Base-by-base conservation (phyloP, 2,797 vertebrate genomes). In the Crenichthys baileyi region DNA sequence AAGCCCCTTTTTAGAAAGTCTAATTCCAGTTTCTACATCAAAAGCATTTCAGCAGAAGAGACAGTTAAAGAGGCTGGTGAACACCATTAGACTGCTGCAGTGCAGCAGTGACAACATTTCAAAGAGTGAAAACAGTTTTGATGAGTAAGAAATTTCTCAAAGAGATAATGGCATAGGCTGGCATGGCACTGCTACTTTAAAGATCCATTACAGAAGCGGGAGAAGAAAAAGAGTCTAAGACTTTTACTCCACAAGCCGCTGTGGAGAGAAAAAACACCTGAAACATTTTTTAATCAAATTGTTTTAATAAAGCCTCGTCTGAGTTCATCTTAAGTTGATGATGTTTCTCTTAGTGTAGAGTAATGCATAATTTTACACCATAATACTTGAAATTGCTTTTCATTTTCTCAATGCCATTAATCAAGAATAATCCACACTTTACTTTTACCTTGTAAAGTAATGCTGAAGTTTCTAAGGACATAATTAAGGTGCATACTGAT, bases 101-200 rank as follows among this genome's bases (percentile, higher is more conserved):
- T 48, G 58, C 71, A 77, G 68, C 4, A 26, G 61, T 26, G 39
- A 68, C 56, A 72, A 7, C 0, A 16, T 79, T 84, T 84, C 29
- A 79, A 82, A 77, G 48, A 72, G n/a, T 44, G 70, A 73, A 73
- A 72, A 75, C 15, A 31, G 24, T 85, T 70, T 70, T 12, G 44
- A 61, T 73, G 65, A 60, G 36, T 53, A 55, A 68, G 72, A 80
- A 4, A 76, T 76, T 82, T 83, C 79, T 76, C 4, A n/a, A 55
- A 22, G 79, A 72, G 70, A 83, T 81, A 81, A 83, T 79, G 74
- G 72, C 75, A 76, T 63, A 56, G 53, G 53, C 70, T 46, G 26
- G 56, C 44, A 22, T 48, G 50, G 79, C 63, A 73, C 41, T n/a
- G 7, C 58, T 13, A 8, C 73, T 84, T 85, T 82, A 39, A 56